Evolutionary conservation across 2,888 invertebrate genomes (phyloP).

Genomic region (Himalopsyche tibetana): DNA sequence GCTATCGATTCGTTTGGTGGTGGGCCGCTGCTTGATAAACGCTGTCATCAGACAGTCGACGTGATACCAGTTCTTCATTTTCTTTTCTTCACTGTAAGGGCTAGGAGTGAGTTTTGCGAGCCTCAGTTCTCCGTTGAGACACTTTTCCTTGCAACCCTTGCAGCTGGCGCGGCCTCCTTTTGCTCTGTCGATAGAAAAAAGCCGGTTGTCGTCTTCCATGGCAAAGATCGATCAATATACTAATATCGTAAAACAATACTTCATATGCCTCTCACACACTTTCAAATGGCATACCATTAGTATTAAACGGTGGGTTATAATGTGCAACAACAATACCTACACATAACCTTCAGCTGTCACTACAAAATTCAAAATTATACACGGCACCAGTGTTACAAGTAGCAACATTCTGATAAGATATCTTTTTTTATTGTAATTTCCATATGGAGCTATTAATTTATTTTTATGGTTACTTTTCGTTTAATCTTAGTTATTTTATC

Average conservation of each 20-base stretch:
- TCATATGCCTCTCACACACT: no score
- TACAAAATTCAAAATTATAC: not conserved
- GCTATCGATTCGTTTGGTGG: conserved; percentile 88
- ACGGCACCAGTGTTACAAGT: no score
- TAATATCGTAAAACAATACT: not conserved
- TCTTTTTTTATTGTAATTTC: no score
- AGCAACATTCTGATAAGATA: no score
- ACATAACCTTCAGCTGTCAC: conserved; percentile 24
- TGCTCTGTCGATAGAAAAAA: conserved; percentile 86
- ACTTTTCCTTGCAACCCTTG: conserved; percentile 90
- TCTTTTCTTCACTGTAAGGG: conserved; percentile 83
- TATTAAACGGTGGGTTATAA: not conserved
- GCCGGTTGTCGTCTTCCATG: conserved; percentile 71
- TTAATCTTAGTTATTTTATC: no score
- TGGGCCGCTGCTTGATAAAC: conserved; percentile 86
- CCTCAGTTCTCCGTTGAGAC: conserved; percentile 83
- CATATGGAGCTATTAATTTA: no score
- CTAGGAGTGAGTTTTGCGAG: conserved; percentile 87
- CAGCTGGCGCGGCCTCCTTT: conserved; percentile 89
- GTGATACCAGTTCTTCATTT: conserved; percentile 93
- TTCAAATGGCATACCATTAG: no score
- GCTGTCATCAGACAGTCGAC: conserved; percentile 87
- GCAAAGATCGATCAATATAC: not conserved
- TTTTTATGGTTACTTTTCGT: no score
- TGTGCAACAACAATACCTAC: not conserved